Conservation (phyloP, 2,888 invertebrate genomes). For the Protodeltote pygarga region DNA sequence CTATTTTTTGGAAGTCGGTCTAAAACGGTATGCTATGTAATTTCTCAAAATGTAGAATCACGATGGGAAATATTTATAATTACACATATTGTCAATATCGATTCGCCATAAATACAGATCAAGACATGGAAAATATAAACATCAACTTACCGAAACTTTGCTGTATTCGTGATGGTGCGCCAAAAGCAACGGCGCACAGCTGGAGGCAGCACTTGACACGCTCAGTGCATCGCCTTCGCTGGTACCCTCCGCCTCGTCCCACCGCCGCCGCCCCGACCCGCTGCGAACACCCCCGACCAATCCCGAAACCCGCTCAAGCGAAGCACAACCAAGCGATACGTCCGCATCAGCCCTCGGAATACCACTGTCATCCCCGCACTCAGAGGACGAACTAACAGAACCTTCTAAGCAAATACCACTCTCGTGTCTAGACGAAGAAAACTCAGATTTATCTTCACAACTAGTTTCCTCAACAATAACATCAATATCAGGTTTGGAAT, state of each 20-base stretch:
- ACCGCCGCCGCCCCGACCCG: constrained; percentile 83
- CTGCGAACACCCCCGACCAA: constrained; percentile 82
- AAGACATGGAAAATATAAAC: neutral
- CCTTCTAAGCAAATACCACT: constrained; percentile 76
- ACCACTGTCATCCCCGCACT: constrained; percentile 75
- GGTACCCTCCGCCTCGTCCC: constrained; percentile 80
- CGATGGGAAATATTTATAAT: neutral
- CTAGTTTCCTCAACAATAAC: constrained; percentile 65
- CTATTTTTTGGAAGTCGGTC: too few species aligned
- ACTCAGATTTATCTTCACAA: constrained; percentile 62
- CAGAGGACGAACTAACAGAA: constrained; percentile 76
- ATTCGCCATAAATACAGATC: constrained; percentile 18
- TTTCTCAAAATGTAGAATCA: neutral
- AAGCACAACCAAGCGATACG: constrained; percentile 79
- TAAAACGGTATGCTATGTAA: too few species aligned
- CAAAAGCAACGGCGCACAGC: constrained; percentile 79
- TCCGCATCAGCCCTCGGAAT: constrained; percentile 73
- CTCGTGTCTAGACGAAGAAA: constrained; percentile 72
- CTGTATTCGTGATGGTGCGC: constrained; percentile 79
- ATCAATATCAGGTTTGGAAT: constrained; percentile 61
- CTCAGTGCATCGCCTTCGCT: constrained; percentile 83
- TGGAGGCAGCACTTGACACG: constrained; percentile 81
- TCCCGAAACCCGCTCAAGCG: constrained; percentile 82
- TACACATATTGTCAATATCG: constrained; percentile 2
- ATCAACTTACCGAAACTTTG: constrained; percentile 80